These are phyloP conservation scores for Tupaia chinensis DNA, from an alignment of 2,113 vertebrate genomes.

Conservation along the genomic window DNA sequence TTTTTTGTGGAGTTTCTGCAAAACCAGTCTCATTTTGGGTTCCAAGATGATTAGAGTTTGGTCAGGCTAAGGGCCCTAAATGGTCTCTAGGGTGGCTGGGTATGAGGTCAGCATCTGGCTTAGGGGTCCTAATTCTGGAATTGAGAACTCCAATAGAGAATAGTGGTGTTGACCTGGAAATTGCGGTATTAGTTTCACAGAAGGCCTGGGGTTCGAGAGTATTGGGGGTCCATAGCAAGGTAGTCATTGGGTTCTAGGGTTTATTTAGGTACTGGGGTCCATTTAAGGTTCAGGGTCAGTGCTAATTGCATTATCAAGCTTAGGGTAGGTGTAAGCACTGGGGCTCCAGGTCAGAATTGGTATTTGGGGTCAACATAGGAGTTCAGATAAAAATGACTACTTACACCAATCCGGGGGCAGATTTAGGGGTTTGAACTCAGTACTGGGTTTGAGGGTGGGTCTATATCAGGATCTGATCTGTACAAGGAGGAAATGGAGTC, in stretches of 20 bases:
- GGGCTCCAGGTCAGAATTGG: not conserved
- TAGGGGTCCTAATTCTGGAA: not conserved
- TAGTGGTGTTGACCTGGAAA: not conserved
- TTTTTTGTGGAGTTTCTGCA: not conserved
- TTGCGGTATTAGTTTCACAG: not conserved
- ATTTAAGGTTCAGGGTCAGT: not conserved
- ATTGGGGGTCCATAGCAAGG: not conserved
- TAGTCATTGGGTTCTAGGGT: not conserved
- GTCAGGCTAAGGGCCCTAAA: not conserved
- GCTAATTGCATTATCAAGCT: not conserved
- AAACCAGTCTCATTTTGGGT: not conserved
- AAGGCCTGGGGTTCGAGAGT: not conserved
- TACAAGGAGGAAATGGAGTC: not conserved
- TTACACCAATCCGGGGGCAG: not conserved
- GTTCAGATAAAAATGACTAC: slow-evolving; percentile 3
- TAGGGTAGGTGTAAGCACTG: not conserved
- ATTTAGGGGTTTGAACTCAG: not conserved
- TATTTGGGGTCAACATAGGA: not conserved
- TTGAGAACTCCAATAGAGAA: not conserved
- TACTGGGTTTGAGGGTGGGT: not conserved
- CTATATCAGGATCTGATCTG: not conserved
- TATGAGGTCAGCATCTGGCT: not conserved
- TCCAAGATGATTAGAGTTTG: slow-evolving; percentile 7
- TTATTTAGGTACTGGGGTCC: not conserved
- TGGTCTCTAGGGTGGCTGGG: not conserved